Evolutionary conservation across 2,888 invertebrate species (phyloP).

Genomic region (Syrphus vitripennis): DNA sequence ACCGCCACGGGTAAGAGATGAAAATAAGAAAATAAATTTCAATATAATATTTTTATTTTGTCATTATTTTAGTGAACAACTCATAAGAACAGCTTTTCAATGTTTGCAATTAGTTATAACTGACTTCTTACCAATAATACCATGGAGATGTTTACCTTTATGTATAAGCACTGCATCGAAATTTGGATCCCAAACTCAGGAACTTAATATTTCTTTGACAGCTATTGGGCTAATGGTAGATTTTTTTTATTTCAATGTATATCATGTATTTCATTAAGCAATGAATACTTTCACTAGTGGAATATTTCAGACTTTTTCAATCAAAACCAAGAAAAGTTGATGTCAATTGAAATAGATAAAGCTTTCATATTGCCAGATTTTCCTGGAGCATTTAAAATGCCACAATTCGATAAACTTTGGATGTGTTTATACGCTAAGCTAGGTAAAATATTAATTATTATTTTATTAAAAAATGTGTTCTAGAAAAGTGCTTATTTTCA

Average conservation of each 20-base stretch:
- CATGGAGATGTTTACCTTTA: conserved; percentile 93
- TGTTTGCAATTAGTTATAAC: conserved; percentile 97
- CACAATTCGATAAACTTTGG: conserved; percentile 96
- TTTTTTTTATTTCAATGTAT: not conserved
- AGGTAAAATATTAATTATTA: conserved; percentile 81
- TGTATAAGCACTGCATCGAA: conserved; percentile 96
- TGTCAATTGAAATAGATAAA: conserved; percentile 88
- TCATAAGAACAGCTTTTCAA: conserved; percentile 97
- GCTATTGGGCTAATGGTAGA: conserved; percentile 97
- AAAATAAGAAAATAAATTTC: too few relatives aligned
- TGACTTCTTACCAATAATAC: conserved; percentile 95
- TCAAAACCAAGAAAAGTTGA: conserved; percentile 94
- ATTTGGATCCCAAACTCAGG: conserved; percentile 97
- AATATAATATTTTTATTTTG: not conserved
- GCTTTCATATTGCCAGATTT: conserved; percentile 90
- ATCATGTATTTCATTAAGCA: not conserved
- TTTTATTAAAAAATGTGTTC: conserved; percentile 72
- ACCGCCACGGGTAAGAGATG: conserved; percentile 90
- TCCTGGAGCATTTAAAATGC: conserved; percentile 91
- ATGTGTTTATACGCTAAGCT: conserved; percentile 95
- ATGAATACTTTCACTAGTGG: conserved; percentile 86
- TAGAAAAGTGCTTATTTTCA: conserved; percentile 74
- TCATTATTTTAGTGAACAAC: conserved; percentile 86
- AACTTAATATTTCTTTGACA: conserved; percentile 97
- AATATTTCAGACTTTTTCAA: conserved; percentile 98